These are phyloP conservation scores for Apostichopus japonicus DNA, from an alignment of 35 echinoderm and acorn worm species.

Conservation along the genomic window DNA sequence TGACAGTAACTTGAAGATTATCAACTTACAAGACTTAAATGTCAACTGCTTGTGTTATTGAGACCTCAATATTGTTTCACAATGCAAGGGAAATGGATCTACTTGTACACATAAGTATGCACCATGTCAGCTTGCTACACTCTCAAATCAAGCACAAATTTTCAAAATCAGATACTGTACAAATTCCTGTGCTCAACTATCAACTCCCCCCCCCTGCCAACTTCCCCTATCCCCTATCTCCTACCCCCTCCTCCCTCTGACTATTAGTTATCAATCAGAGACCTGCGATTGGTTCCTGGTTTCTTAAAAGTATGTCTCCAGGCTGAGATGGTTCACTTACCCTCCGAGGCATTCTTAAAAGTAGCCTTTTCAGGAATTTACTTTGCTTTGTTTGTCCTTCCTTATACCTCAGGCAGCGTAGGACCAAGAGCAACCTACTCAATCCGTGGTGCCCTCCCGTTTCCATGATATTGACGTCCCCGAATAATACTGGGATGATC, in stretches of 20 bases:
- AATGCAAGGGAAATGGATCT: too few relatives aligned
- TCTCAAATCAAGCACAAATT: too few relatives aligned
- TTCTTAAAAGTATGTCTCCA: background rate
- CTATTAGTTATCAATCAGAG: background rate
- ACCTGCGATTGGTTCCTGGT: background rate
- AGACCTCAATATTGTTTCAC: too few relatives aligned
- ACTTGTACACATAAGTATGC: too few relatives aligned
- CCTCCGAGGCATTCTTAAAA: slow-evolving; percentile 4
- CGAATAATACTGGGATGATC: slow-evolving; percentile 34
- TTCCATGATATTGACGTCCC: background rate
- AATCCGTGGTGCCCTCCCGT: background rate
- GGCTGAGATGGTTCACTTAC: background rate
- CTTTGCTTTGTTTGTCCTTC: slow-evolving; percentile 8
- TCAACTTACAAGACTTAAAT: too few relatives aligned
- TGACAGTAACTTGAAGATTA: too few relatives aligned
- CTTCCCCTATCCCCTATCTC: background rate
- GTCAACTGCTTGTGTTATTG: too few relatives aligned
- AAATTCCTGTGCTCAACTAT: background rate
- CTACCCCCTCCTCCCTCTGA: background rate
- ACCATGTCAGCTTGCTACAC: too few relatives aligned
- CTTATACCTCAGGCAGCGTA: slow-evolving; percentile 33
- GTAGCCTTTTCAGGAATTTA: slow-evolving; percentile 37
- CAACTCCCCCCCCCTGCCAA: background rate
- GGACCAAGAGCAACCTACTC: background rate
- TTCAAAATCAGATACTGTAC: too few relatives aligned